A percentile compares a stretch with the other conserved stretches of the same genome.
Evolutionary conservation across 2,888 invertebrate species (phyloP).

Genomic region (Thumatha senex): DNA sequence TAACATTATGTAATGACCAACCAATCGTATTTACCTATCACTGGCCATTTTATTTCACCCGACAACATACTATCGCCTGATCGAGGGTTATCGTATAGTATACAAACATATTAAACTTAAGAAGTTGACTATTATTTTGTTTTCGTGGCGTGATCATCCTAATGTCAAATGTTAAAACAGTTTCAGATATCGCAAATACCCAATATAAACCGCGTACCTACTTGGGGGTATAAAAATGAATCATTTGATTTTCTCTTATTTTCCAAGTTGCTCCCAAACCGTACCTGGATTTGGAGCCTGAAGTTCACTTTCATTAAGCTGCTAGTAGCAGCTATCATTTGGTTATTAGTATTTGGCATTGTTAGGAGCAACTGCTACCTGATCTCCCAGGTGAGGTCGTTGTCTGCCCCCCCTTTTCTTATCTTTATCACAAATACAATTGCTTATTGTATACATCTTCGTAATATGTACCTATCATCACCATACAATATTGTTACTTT

Average conservation of each 20-base stretch:
- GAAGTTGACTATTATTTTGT: neutral
- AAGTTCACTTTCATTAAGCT: too few species aligned
- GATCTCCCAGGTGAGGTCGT: too few species aligned
- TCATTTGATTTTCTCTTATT: too few species aligned
- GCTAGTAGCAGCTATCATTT: too few species aligned
- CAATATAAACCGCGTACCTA: neutral
- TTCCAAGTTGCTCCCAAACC: too few species aligned
- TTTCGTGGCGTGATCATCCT: neutral
- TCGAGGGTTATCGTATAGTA: constrained; percentile 18
- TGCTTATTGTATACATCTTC: too few species aligned
- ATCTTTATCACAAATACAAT: too few species aligned
- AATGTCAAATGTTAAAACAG: neutral
- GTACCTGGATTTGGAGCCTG: too few species aligned
- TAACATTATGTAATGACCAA: neutral
- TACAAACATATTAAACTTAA: neutral
- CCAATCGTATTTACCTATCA: neutral
- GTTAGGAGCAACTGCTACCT: too few species aligned
- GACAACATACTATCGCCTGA: neutral
- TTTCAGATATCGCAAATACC: neutral
- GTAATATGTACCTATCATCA: too few species aligned
- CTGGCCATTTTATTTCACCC: neutral
- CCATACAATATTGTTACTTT: neutral
- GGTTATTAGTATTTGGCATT: too few species aligned
- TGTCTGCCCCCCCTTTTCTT: too few species aligned
- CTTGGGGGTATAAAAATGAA: neutral